Evolutionary conservation across 2,113 vertebrate species (phyloP), one percentile per base, ranked within the genome.

Genomic region (Emydura subglobosa): DNA sequence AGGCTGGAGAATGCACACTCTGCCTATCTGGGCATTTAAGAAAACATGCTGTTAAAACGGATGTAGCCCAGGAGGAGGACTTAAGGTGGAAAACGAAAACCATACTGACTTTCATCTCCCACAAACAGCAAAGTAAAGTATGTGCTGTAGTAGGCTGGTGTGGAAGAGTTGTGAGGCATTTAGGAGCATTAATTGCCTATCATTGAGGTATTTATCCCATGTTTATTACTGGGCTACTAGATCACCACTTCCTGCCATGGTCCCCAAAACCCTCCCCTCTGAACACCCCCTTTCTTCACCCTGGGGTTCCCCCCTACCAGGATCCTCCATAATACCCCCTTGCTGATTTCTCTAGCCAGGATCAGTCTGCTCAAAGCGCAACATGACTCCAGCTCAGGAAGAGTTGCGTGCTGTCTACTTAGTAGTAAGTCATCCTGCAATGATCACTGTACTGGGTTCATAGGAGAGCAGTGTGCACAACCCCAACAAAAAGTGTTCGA

Each of bases 291-390:
- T 68, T n/a, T n/a, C 34, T 65, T 65, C 14, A 34, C 59, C 5
- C 17, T n/a, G 34, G 65, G 65, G 84, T 59, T 79, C 47, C 59
- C 31, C 82, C 13, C 17, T 25, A 74, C 50, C 81, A 88, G 54
- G 61, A 7, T 79, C 91, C 91, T n/a, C 57, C 89, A 93, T 85
- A 92, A 83, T 93, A 83, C 74, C 53, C 81, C 74, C n/a, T 76
- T 3, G 47, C 87, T 93, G 74, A 34, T 84, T 93, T 65, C 94
- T 79, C 87, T 27, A 5, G 44, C 86, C 72, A 51, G 10, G 49
- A 65, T 59, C 86, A 93, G 84, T 29, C 1, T 0, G 16, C 34
- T 68, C 34, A n/a, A 7, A 68, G 72, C 49, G 84, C 90, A 91
- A 83, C 29, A 53, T 93, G 87, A 54, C 83, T 95, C 54, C 44